These are phyloP conservation scores for Geophilus truncorum DNA, from an alignment of 2,888 invertebrate genomes.

Conservation along the genomic window DNA sequence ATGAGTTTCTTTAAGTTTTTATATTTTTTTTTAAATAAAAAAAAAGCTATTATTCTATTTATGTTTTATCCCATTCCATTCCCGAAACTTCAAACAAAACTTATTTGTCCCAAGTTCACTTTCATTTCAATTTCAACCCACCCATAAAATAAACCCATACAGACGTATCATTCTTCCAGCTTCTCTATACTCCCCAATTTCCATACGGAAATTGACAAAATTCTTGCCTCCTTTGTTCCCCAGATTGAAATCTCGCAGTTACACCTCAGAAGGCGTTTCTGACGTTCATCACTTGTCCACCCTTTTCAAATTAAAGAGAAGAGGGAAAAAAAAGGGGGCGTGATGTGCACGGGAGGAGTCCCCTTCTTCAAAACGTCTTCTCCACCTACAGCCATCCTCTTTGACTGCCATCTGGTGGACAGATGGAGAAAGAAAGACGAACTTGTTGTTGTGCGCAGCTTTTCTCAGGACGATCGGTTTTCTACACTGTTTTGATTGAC, in stretches of 20 bases:
- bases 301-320: neutral
- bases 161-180: neutral
- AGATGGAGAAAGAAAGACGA: constrained; percentile 10
- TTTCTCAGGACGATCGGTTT: constrained; percentile 5
- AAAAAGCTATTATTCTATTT: no score
- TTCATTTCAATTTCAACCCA: no score
- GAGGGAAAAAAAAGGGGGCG: neutral
- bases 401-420: constrained; percentile 10
- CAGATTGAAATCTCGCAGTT: neutral
- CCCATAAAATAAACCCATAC: no score
- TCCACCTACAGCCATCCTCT: neutral
- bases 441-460: neutral
- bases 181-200: neutral
- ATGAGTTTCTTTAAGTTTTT: no score
- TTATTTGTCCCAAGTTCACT: no score
- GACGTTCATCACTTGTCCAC: neutral
- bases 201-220: constrained; percentile 11
- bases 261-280: neutral
- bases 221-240: neutral
- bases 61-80: no score
- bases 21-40: no score
- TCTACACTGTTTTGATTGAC: neutral
- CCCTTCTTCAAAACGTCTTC: neutral
- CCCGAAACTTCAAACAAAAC: no score
- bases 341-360: neutral